These are phyloP conservation scores for Odontocerum albicorne DNA, from an alignment of 2,888 invertebrate species.

Conservation along the genomic window DNA sequence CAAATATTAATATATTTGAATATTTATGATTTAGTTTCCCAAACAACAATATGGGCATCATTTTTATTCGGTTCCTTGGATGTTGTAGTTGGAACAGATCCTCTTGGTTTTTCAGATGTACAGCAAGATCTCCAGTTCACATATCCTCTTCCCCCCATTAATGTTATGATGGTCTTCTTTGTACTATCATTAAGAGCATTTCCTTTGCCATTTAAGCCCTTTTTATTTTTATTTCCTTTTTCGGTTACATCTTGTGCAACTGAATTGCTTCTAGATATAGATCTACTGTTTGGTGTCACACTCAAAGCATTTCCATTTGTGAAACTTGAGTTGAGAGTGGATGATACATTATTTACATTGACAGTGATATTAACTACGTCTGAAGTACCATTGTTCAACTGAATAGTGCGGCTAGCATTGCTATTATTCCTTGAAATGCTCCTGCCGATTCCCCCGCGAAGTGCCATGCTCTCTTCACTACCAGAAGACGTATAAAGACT, in stretches of 20 bases:
- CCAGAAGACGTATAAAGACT: slow-evolving; percentile 82
- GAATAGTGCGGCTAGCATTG: slow-evolving; percentile 68
- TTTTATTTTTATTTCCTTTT: slow-evolving; percentile 40
- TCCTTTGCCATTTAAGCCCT: slow-evolving; percentile 42
- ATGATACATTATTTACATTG: slow-evolving; percentile 47
- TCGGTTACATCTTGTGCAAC: slow-evolving; percentile 39
- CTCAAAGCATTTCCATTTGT: slow-evolving; percentile 50
- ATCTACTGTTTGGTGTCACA: slow-evolving; percentile 40
- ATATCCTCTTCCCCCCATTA: slow-evolving; percentile 89
- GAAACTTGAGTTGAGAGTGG: slow-evolving; percentile 51
- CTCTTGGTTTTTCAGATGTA: slow-evolving; percentile 54
- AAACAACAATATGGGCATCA: slow-evolving; percentile 87
- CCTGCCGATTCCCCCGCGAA: slow-evolving; percentile 55
- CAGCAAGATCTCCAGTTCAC: slow-evolving; percentile 81
- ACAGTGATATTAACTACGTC: slow-evolving; percentile 56
- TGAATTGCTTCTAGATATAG: slow-evolving; percentile 47
- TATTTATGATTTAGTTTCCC: slow-evolving; percentile 82
- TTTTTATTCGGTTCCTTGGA: slow-evolving; percentile 73
- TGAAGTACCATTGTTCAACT: slow-evolving; percentile 47
- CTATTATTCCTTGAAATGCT: slow-evolving; percentile 76
- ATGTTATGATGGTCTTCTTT: slow-evolving; percentile 72
- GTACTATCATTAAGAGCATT: slow-evolving; percentile 42
- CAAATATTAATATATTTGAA: background rate
- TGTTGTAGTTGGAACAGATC: slow-evolving; percentile 45
- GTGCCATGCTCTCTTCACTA: slow-evolving; percentile 82